Evolutionary conservation across 2,888 invertebrate species (phyloP), one percentile per base, ranked within the genome.

Genomic region (Elegia similella): DNA sequence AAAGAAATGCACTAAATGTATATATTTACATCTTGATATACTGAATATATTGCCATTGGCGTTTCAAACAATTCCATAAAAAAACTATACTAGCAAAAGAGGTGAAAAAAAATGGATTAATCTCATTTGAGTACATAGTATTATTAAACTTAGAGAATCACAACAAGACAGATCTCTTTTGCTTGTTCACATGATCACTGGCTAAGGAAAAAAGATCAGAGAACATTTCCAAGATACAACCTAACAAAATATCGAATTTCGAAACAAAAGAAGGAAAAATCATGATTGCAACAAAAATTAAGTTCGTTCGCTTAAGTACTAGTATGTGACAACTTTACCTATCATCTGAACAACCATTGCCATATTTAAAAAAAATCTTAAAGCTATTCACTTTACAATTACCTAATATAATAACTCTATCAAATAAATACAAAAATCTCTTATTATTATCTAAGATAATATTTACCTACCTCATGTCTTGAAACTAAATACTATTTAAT

Each of bases 401-500:
- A 89, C 80, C 91, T 90, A 91, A 86, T 89, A 90, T 89, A 90
- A 90, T 89, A 90, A 87, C 80, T 88, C 89, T 90, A 90, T 88
- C 73, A 86, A 91, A 91, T 91, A 91, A 91, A 91, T 91, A 91
- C 91, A 90, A 91, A 89, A 86, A 86, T 88, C 87, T 88, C 88
- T 89, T 85, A 81, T 72, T 78, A 84, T 88, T 88, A 88, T 86
- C 88, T 87, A 88, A 80, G 81, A 88, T 88, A 89, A 89, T 88
- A 90, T 86, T 88, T 88, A 78, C 74, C 88, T 90, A 89, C 80
- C 78, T 86, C 87, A 84, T 88, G 88, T 88, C 88, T 89, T 86
- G 84, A 75, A 88, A 89, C 86, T 88, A 87, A 88, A 87, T 69
- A 72, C 85, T 89, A 89, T 79, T 79, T 82, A 84, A 88, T 85